Base-by-base conservation (phyloP, 2,113 vertebrate genomes). In the Anoplopoma fimbria region DNA sequence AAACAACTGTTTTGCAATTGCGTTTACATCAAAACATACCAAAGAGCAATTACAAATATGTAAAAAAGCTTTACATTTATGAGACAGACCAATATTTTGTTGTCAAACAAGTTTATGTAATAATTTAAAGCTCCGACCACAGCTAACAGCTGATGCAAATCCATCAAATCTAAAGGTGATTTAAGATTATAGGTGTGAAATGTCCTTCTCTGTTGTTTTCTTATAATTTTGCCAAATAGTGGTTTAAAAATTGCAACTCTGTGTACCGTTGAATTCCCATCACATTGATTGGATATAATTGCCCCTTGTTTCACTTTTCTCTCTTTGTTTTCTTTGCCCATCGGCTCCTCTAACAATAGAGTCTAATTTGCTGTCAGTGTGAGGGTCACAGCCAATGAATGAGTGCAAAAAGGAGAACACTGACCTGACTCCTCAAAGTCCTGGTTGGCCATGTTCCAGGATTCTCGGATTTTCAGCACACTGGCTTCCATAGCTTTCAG, bases 351-450 rank as follows among this genome's bases (percentile, higher is more conserved):
- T 49, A 72, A 82, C 72, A 84, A 68, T n/a, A 13, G 45, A 57
- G 15, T 79, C 67, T 60, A 70, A 71, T 84, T 85, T 82, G 51
- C 57, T 45, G 69, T 75, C 80, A 77, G 74, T 55, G 29, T 69
- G 55, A 45, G 60, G 25, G 73, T 57, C 53, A 34, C 64, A 40
- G 27, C 31, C 19, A 34, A 13, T 55, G 42, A 80, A 70, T 19
- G 13, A n/a, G 27, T 31, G 67, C 13, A 69, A 34, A 62, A 21
- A 75, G 29, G 27, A 38, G 60, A 77, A 75, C 67, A 90, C 93
- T 69, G 75, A 96, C 96, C 96, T 88, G 96, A 96, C 64, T 95
- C 94, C 83, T 95, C 91, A 90, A 96, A 96, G 64, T 95, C 95
- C 64, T 89, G 93, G 86, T 96, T 96, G 88, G 93, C 93, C 68